Evolutionary conservation across 2,888 invertebrate species (phyloP), one percentile per base, ranked within the genome.

Genomic region (Hipparchia semele): DNA sequence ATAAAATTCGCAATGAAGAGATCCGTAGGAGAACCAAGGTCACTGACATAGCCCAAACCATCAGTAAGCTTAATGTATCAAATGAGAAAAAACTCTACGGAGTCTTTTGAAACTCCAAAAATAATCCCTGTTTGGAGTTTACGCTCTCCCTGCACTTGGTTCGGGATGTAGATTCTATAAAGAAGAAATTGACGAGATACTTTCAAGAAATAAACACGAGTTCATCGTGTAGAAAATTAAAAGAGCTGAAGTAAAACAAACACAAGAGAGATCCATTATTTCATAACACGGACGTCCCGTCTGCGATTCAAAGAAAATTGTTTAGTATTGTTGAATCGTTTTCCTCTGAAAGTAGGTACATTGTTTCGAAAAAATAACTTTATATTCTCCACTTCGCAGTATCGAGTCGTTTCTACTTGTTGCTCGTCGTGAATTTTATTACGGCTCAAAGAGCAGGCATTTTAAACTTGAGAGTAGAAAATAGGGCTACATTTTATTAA

Each of bases 321-420:
- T 73, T 54, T 39, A 46, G 54, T 53, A 53, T 68, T 71, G 70
- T 70, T 56, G 49, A 51, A 70, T 49, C 53, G 23, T 51, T 73
- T 71, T 70, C 69, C 71, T 70, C 73, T 74, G 69, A 64, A 69
- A 66, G 39, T 39, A 39, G 58, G 61, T 73, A 76, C 71, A 76
- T 77, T 78, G 73, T 76, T 74, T 68, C 61, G 66, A 74, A 75
- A 74, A 75, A 76, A 75, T 7, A 72, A 74, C 39, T 39, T 76
- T 72, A 75, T 75, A 74, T 77, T 71, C 73, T 74, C 71, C 71
- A 13, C 69, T 75, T 58, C 56, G 68, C 61, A 54, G 58, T 76
- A 73, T 73, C 67, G 66, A 73, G 56, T 74, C 66, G 64, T 74
- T 73, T 78, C 74, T 68, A 76, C 75, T 78, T 75, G 74, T 77